Conservation (phyloP, 2,797 vertebrate species). For the Corythornis leucogaster region DNA sequence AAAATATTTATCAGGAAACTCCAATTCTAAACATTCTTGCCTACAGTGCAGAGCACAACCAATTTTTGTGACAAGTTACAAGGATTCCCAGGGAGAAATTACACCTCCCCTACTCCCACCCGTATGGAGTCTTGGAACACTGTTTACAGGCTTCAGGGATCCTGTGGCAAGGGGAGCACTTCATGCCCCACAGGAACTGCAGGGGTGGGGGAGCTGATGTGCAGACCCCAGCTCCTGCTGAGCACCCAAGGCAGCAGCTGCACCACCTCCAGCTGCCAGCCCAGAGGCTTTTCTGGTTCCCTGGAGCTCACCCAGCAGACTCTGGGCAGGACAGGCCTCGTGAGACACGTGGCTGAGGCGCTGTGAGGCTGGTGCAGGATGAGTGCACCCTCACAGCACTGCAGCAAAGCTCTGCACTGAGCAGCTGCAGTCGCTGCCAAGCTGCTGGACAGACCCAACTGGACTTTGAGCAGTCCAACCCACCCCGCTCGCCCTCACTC, state of each 20-base stretch:
- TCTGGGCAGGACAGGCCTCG: no score
- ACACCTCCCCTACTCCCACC: neutral
- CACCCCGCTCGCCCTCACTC: neutral
- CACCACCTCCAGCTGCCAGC: no score
- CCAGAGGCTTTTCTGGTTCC: neutral
- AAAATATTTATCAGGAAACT: neutral
- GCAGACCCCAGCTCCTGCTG: neutral
- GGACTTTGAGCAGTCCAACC: neutral
- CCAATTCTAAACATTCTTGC: neutral
- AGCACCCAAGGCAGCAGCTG: neutral
- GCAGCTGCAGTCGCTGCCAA: neutral
- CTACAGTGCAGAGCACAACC: neutral
- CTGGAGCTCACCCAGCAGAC: neutral
- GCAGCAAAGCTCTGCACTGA: neutral
- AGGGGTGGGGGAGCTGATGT: neutral
- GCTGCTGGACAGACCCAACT: neutral
- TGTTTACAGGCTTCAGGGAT: neutral
- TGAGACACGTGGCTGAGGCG: neutral
- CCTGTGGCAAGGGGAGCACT: neutral
- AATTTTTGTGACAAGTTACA: conserved; percentile 3
- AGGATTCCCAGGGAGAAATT: neutral
- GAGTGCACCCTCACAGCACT: neutral
- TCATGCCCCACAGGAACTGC: neutral
- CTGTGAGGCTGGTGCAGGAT: neutral
- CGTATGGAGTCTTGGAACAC: neutral